These are phyloP conservation scores for Microtus montanus DNA, from an alignment of 2,113 vertebrate genomes.

Conservation along the genomic window DNA sequence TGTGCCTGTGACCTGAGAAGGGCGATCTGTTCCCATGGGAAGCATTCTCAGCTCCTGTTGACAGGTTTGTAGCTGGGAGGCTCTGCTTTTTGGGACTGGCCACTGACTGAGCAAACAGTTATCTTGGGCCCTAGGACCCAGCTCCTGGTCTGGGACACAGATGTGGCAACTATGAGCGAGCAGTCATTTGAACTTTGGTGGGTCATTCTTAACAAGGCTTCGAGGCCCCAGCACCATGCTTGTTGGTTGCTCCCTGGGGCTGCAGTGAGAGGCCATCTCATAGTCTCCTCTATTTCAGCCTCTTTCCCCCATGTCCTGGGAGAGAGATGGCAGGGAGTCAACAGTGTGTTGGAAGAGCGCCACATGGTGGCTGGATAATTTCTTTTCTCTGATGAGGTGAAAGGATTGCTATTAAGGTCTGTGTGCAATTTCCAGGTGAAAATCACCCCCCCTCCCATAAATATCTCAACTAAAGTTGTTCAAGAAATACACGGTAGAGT, in stretches of 20 bases:
- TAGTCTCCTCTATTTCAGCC: not conserved
- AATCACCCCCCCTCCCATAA: not conserved
- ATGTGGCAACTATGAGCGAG: accelerated
- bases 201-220: not conserved
- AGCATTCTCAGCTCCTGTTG: not conserved
- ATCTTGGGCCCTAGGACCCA: not conserved
- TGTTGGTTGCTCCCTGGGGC: not conserved
- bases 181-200: not conserved
- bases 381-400: accelerated
- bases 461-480: not conserved
- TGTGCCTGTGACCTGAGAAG: not conserved
- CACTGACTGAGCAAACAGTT: not conserved
- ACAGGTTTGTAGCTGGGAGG: not conserved
- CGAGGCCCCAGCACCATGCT: not conserved
- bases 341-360: not conserved
- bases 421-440: constrained; percentile 4
- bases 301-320: too few relatives aligned
- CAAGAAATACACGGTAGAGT: not conserved
- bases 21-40: not conserved
- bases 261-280: not conserved
- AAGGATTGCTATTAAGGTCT: too few relatives aligned
- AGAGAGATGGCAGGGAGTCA: accelerated
- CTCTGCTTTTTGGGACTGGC: not conserved
- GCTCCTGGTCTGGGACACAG: not conserved
- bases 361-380: accelerated